Conservation (phyloP, 1,140 invertebrate genomes). For the Drosophila pruinosa region DNA sequence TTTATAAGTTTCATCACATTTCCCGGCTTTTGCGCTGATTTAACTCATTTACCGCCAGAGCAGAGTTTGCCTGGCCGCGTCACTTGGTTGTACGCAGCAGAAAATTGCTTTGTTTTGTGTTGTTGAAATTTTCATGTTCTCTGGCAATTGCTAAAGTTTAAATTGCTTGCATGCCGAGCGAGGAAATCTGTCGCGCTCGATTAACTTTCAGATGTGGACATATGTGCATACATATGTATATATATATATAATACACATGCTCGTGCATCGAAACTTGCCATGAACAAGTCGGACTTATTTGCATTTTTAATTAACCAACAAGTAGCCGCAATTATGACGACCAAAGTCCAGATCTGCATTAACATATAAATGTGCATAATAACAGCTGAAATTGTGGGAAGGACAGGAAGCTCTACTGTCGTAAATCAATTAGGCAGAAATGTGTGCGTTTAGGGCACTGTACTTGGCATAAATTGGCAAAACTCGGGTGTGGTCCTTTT, state of each 20-base stretch:
- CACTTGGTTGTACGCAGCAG: background rate
- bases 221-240: background rate
- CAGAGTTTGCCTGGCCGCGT: background rate
- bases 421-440: constrained; percentile 54
- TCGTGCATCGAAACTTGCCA: constrained; percentile 25
- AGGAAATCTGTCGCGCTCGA: constrained; percentile 50
- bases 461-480: constrained; percentile 44
- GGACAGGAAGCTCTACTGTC: background rate
- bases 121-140: constrained; percentile 19
- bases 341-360: constrained; percentile 25
- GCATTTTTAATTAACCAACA: constrained; percentile 68
- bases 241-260: no score
- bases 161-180: constrained; percentile 21
- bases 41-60: background rate
- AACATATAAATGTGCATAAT: constrained; percentile 34
- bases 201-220: constrained; percentile 31
- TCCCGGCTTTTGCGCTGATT: background rate
- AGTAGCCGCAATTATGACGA: constrained; percentile 58
- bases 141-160: constrained; percentile 43
- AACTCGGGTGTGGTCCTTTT: background rate
- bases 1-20: background rate
- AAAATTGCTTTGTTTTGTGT: constrained; percentile 27
- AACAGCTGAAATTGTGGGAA: constrained; percentile 2
- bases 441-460: constrained; percentile 28
- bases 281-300: constrained; percentile 40